Base-by-base conservation (phyloP, 2,797 vertebrate genomes). In the Syngnathus rostellatus region DNA sequence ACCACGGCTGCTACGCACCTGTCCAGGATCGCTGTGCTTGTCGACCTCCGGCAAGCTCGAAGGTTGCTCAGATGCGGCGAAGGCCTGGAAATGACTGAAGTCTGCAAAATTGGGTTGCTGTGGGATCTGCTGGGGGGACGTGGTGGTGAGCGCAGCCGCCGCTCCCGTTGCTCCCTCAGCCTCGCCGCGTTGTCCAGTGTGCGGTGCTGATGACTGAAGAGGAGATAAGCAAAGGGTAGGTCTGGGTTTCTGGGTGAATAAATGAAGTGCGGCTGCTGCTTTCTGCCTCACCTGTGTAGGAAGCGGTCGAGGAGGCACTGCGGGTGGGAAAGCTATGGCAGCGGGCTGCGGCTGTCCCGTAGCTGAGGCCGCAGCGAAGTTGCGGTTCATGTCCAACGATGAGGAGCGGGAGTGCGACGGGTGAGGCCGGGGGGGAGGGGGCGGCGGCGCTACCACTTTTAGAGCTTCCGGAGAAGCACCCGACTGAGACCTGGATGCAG, bases 91-190 rank as follows among this genome's bases (percentile, higher is more conserved):
- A 68, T 98, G 97, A 83, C 96, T 99, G 83, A 99, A 99, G 87
- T 99, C 97, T 12, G 97, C 97, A 72, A 99, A 99, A 83, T 99
- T 99, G 82, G 97, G 97, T 89, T 99, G 97, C 67, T 98, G 94
- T 72, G 96, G 96, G 71, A 98, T 96, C 91, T 96, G 97, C 48
- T 97, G 97, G 21, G 97, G 95, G 68, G 96, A 98, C 75, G 96
- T 98, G 89, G 93, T 92, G 63, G 91, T 69, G 71, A 87, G 85
- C 8, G 21, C 76, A 0, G 77, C 71, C 0, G 74, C 83, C 65
- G 85, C 81, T 86, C 87, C 77, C 81, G 91, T 75, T 3, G 67
- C 74, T 0, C 88, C 87, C 51, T 99, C 97, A 0, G 91, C 86
- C 72, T 99, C 97, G 54, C 84, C 88, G 17, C 94, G 88, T 69